phyloP scores from a whole-genome alignment of 2,888 invertebrate genomes.

The Drosophila tanythrix region DNA sequence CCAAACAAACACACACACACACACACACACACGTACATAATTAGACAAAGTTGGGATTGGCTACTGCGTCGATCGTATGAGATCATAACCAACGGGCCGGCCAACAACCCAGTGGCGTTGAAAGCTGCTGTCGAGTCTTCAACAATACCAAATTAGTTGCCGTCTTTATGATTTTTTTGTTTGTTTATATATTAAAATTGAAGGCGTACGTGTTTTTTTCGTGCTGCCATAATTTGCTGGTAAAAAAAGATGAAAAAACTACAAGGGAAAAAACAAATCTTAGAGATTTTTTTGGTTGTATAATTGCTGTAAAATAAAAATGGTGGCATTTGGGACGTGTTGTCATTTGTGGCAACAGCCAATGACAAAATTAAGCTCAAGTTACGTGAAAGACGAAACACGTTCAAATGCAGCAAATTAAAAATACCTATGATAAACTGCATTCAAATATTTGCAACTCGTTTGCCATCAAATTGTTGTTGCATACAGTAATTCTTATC shows the following conservation, averaged over 20 bases:
- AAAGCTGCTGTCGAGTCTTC: conserved; percentile 48
- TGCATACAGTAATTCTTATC: conserved; percentile 9
- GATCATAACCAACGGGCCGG: conserved; percentile 60
- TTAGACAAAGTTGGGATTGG: conserved; percentile 78
- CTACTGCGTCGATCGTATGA: conserved; percentile 56
- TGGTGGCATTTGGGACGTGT: conserved; percentile 68
- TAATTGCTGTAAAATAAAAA: conserved; percentile 60
- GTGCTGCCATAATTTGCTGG: conserved; percentile 42
- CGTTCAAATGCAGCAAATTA: conserved; percentile 46
- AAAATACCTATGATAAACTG: conserved; percentile 21
- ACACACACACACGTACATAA: conserved; percentile 39
- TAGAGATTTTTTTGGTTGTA: conserved; percentile 48
- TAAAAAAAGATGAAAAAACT: conserved; percentile 7
- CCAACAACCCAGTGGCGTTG: conserved; percentile 26
- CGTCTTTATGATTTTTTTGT: conserved; percentile 26
- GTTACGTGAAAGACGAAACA: conserved; percentile 63
- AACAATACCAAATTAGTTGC: conserved; percentile 57
- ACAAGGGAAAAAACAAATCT: conserved; percentile 35
- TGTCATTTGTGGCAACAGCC: conserved; percentile 60
- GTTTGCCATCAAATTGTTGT: conserved; percentile 12
- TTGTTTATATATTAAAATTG: conserved; percentile 22
- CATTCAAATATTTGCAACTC: neutral
- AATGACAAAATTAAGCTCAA: conserved; percentile 55
- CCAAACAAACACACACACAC: conserved; percentile 16
- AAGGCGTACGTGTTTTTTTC: conserved; percentile 68